Conservation (phyloP, 1,140 invertebrate genomes). For the Chionoecetes opilio region DNA sequence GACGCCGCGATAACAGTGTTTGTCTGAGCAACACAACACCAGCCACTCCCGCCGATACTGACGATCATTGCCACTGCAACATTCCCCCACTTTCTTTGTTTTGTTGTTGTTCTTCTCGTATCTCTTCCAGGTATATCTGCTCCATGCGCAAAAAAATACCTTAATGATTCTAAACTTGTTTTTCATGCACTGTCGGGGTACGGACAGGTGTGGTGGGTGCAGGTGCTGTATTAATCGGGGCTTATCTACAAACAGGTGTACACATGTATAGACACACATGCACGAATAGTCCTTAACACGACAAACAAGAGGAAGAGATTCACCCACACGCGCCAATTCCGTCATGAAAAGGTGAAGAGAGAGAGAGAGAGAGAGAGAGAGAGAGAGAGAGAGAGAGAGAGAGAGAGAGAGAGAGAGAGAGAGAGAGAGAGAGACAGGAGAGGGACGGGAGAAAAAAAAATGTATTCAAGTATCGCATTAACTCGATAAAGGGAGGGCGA, state of each 20-base stretch:
- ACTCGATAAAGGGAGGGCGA: neutral
- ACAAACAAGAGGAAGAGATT: too few relatives aligned
- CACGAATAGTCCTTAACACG: too few relatives aligned
- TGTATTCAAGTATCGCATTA: neutral
- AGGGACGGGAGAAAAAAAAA: neutral
- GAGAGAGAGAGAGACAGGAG: neutral
- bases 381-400: neutral
- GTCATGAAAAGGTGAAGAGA: too few relatives aligned
- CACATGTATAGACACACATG: too few relatives aligned
- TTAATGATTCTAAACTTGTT: too few relatives aligned
- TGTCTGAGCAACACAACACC: constrained; percentile 15
- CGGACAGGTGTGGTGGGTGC: too few relatives aligned
- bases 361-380: too few relatives aligned
- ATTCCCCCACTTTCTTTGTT: neutral
- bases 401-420: neutral
- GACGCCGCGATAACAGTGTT: neutral
- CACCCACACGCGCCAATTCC: too few relatives aligned
- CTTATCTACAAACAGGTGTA: too few relatives aligned
- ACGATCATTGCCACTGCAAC: neutral
- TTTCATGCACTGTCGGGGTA: too few relatives aligned
- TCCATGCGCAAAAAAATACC: too few relatives aligned
- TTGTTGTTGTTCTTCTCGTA: neutral
- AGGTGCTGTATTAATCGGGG: too few relatives aligned
- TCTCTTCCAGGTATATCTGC: constrained; percentile 30
- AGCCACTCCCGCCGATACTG: neutral